Conservation (phyloP, 1,140 invertebrate genomes). For the Polypedilum vanderplanki region DNA sequence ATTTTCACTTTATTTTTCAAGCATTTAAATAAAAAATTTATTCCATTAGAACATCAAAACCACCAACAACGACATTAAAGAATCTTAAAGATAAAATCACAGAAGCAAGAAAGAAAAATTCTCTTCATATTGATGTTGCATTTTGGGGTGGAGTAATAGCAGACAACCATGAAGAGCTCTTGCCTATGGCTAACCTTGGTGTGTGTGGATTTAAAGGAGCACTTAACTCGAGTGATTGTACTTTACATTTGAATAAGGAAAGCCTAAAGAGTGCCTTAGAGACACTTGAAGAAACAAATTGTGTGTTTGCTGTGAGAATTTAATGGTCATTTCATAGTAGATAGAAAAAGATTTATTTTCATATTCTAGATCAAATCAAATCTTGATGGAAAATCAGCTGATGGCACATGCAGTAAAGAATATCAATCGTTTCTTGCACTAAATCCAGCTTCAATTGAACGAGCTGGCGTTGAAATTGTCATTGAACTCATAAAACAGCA, state of each 20-base stretch:
- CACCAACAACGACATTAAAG: conserved; percentile 56
- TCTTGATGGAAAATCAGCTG: conserved; percentile 47
- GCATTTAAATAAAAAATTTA: no score
- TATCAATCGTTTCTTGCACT: conserved; percentile 58
- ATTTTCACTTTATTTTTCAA: no score
- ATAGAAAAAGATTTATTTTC: no score
- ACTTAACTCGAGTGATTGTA: conserved; percentile 55
- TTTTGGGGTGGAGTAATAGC: conserved; percentile 69
- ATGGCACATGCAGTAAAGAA: conserved; percentile 41
- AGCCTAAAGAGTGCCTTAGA: conserved; percentile 52
- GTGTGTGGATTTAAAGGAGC: conserved; percentile 71
- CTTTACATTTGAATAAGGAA: conserved; percentile 50
- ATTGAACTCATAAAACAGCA: conserved; percentile 50
- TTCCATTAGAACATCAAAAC: conserved; percentile 56
- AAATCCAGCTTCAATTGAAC: conserved; percentile 59
- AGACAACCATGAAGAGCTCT: conserved; percentile 54
- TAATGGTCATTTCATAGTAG: conserved; percentile 6
- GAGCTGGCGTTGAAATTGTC: conserved; percentile 55
- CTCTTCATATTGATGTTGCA: conserved; percentile 58
- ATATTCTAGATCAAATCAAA: conserved; percentile 53
- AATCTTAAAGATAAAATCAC: conserved; percentile 54
- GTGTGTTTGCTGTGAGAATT: conserved; percentile 51
- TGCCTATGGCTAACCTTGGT: conserved; percentile 53
- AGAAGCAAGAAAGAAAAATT: conserved; percentile 49
- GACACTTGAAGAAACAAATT: conserved; percentile 49